A percentile compares a stretch with the other conserved stretches of the same genome.
Conservation (phyloP, 2,888 invertebrate species). For the Monochamus alternatus region DNA sequence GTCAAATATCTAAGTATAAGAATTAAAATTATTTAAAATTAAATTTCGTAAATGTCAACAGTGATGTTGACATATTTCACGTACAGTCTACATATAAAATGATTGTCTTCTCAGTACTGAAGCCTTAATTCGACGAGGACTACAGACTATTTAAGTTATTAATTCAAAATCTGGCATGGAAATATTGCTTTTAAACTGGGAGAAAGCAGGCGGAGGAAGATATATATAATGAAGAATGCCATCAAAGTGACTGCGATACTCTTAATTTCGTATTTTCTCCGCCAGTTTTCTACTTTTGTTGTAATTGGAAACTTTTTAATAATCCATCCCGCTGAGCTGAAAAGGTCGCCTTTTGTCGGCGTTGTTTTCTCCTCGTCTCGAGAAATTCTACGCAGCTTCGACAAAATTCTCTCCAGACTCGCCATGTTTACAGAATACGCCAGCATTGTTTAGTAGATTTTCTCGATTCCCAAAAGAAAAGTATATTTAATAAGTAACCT, state of each 20-base stretch:
- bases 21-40: too few species aligned
- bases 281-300: conserved; percentile 31
- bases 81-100: too few species aligned
- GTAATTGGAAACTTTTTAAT: conserved; percentile 39
- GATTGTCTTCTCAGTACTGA: too few species aligned
- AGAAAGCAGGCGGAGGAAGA: not conserved
- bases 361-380: conserved; percentile 22
- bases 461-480: conserved; percentile 19
- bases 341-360: conserved; percentile 20
- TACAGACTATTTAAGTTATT: not conserved
- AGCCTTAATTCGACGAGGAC: too few species aligned
- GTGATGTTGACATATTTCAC: too few species aligned
- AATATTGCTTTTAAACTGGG: not conserved
- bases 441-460: conserved; percentile 30
- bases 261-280: conserved; percentile 24
- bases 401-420: conserved; percentile 9
- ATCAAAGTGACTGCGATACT: conserved; percentile 27
- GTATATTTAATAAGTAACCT: conserved; percentile 34
- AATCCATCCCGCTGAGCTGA: conserved; percentile 25
- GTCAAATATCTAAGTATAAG: too few species aligned
- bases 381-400: conserved; percentile 10
- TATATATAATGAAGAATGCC: conserved; percentile 19
- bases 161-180: not conserved
- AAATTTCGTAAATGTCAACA: too few species aligned
- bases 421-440: conserved; percentile 26